A percentile compares a stretch with the other conserved stretches of the same genome.
These are phyloP conservation scores for Psittacula echo DNA, from an alignment of 2,797 vertebrate species.

Conservation along the genomic window DNA sequence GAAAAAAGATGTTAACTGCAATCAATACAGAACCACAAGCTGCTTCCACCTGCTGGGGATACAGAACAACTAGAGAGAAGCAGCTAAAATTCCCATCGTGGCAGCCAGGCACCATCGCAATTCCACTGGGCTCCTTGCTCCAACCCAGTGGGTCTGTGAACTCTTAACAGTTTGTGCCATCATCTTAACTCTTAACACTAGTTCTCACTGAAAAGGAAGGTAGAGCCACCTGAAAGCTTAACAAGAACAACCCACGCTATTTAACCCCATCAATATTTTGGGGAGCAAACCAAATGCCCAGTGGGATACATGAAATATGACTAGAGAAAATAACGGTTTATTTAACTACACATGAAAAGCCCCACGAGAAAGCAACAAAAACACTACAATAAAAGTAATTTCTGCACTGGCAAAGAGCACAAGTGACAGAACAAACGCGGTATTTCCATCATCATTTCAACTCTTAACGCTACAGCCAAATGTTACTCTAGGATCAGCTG, in stretches of 20 bases:
- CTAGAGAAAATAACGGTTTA: not conserved
- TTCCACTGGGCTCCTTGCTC: not conserved
- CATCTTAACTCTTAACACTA: not conserved
- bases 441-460: not conserved
- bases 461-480: not conserved
- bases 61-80: not conserved
- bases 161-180: not conserved
- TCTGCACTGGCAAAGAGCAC: not conserved
- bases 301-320: not conserved
- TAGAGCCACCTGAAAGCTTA: not conserved
- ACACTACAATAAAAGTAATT: not conserved
- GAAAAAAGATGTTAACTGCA: not conserved
- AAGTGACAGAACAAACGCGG: not conserved
- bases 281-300: not conserved
- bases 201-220: not conserved
- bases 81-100: not conserved
- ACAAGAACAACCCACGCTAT: not conserved
- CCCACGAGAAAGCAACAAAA: not conserved
- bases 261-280: not conserved
- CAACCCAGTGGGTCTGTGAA: not conserved
- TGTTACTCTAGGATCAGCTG: not conserved
- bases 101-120: not conserved
- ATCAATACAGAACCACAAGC: constrained; percentile 1
- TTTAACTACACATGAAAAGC: not conserved
- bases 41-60: constrained; percentile 25